Evolutionary conservation across 2,797 vertebrate genomes (phyloP), one percentile per base, ranked within the genome.

Genomic region (Urocyon cinereoargenteus): DNA sequence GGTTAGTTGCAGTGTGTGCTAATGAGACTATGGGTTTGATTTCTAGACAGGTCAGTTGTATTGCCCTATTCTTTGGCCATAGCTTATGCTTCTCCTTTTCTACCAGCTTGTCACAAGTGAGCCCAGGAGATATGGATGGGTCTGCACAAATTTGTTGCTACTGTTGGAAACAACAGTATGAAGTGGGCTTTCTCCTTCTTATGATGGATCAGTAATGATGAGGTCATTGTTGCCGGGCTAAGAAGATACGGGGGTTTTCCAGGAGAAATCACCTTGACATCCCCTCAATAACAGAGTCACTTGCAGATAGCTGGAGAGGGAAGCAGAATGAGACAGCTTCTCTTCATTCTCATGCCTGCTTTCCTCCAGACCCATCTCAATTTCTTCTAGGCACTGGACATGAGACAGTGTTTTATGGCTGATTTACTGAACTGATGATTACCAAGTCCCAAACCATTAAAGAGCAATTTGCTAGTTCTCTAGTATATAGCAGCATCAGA

Each of bases 1-100:
- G 7, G 3, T 34, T 16, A 21, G 10, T 51, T 45, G 19, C 9
- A 73, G 53, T 1, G 0, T 0, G 0, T 68, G 62, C 51, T 28
- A 28, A 4, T n/a, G 34, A 14, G 7, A 36, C 55, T 34, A 15
- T 8, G 22, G 57, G 6, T 82, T 86, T 59, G 31, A 36, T 66
- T 49, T 75, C 28, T 7, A 28, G 10, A 6, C 18, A 21, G 53
- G 31, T 21, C 92, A 81, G 11, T 70, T 61, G 7, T 34, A 79
- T 70, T 53, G 22, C 16, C 24, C 57, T 49, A 0, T 57, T 19
- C 51, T 86, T 66, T 79, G 62, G 22, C 21, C 19, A 34, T 9
- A n/a, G 15, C 12, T 34, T 24, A 8, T 77, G 68, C 28, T 53
- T 13, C 28, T 53, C 15, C 28, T 75, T 57, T 21, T 51, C 40